Percentiles rank a stretch among this genome's conserved stretches.
phyloP scores from a whole-genome alignment of 2,888 invertebrate species.

The Heterodera filipjevi region DNA sequence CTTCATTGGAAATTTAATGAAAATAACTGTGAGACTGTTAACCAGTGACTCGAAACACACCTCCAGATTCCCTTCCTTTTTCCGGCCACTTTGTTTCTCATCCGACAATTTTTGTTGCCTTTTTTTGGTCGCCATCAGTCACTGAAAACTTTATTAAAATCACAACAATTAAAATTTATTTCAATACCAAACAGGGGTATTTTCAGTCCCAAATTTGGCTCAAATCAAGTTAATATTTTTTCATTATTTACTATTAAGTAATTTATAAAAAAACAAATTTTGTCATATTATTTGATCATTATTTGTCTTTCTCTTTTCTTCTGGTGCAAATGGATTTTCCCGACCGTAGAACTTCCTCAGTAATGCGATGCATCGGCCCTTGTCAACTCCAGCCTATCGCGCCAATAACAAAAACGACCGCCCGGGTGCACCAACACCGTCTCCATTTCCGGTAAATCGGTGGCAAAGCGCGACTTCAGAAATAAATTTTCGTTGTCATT shows the following conservation, averaged over 20 bases:
- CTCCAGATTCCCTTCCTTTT: not conserved
- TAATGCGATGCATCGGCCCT: conserved; percentile 78
- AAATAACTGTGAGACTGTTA: too few relatives aligned
- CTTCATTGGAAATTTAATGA: too few relatives aligned
- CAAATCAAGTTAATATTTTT: too few relatives aligned
- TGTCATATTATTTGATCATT: too few relatives aligned
- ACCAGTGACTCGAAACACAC: too few relatives aligned
- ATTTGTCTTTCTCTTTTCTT: conserved; percentile 53
- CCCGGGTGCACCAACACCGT: conserved; percentile 64
- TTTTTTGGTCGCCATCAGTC: not conserved
- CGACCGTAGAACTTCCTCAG: conserved; percentile 93
- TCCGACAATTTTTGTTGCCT: not conserved
- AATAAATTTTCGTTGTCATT: conserved; percentile 26
- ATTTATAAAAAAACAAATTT: too few relatives aligned
- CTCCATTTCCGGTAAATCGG: conserved; percentile 92
- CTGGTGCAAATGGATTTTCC: conserved; percentile 76
- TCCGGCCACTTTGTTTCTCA: not conserved
- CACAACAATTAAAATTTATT: not conserved
- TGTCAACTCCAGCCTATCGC: conserved; percentile 41
- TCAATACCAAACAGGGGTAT: too few relatives aligned
- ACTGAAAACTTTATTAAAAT: not conserved
- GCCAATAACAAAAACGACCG: conserved; percentile 55
- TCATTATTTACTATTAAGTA: too few relatives aligned
- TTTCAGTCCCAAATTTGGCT: too few relatives aligned
- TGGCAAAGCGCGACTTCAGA: conserved; percentile 75